These are phyloP conservation scores for Ophion ellenae DNA, from an alignment of 2,888 invertebrate genomes.

Conservation along the genomic window DNA sequence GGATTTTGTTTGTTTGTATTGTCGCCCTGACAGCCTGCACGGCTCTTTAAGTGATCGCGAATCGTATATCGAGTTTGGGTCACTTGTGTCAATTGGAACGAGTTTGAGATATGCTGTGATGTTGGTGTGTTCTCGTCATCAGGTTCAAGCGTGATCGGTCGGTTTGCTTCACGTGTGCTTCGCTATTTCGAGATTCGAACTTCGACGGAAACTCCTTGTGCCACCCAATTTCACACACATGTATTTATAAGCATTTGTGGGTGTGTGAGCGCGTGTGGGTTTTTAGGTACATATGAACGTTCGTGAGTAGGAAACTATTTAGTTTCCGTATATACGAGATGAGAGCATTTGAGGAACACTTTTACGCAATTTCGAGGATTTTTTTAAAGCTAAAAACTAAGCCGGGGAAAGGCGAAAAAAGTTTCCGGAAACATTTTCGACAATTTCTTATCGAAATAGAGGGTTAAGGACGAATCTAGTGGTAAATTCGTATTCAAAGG, in stretches of 20 bases:
- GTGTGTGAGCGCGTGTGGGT: neutral
- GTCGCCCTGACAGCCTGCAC: constrained; percentile 50
- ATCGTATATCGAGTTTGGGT: constrained; percentile 18
- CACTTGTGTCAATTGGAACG: constrained; percentile 43
- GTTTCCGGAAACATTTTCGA: too few species aligned
- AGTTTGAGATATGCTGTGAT: constrained; percentile 35
- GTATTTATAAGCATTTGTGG: neutral
- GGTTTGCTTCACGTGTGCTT: constrained; percentile 67
- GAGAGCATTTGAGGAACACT: neutral
- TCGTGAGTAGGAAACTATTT: neutral
- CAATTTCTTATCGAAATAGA: too few species aligned
- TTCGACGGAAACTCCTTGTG: constrained; percentile 28
- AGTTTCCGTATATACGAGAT: too few species aligned
- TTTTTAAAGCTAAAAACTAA: neutral
- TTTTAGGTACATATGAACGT: neutral
- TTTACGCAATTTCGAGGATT: neutral
- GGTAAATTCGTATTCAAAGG: too few species aligned
- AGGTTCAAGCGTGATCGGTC: constrained; percentile 68
- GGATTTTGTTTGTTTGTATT: neutral
- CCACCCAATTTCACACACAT: neutral
- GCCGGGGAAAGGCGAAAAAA: too few species aligned
- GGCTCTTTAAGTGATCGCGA: constrained; percentile 41
- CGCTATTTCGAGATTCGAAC: constrained; percentile 64
- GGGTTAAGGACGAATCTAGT: too few species aligned
- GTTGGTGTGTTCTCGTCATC: constrained; percentile 49